Evolutionary conservation across 2,797 vertebrate species (phyloP).

Genomic region (Melanotaenia nigrans): DNA sequence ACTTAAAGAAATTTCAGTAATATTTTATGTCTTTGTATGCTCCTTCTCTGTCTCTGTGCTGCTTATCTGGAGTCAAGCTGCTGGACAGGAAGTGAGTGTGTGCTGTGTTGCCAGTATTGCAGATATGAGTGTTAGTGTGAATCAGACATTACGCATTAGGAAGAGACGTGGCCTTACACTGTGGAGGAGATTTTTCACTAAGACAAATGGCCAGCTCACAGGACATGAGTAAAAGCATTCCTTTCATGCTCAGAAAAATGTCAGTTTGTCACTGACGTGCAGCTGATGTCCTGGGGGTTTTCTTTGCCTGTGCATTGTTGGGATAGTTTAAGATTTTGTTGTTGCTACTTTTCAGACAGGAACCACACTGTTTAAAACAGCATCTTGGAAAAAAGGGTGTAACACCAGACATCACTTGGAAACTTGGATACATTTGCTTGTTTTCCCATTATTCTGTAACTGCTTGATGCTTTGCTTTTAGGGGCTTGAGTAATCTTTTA

Average conservation of each 20-base stretch:
- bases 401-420: slow-evolving; percentile 52
- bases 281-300: slow-evolving; percentile 34
- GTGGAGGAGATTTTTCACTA: slow-evolving; percentile 40
- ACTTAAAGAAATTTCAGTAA: slow-evolving; percentile 36
- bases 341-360: slow-evolving; percentile 26
- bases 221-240: slow-evolving; percentile 51
- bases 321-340: slow-evolving; percentile 44
- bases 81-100: slow-evolving; percentile 72
- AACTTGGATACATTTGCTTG: slow-evolving; percentile 54
- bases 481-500: slow-evolving; percentile 20
- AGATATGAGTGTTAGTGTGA: slow-evolving; percentile 70
- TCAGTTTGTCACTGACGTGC: slow-evolving; percentile 32
- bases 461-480: slow-evolving; percentile 50
- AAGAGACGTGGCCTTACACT: slow-evolving; percentile 27
- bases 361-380: slow-evolving; percentile 13
- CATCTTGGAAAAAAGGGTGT: slow-evolving; percentile 14
- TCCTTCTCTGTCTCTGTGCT: slow-evolving; percentile 46
- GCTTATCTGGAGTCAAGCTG: slow-evolving; percentile 48
- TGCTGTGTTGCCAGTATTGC: slow-evolving; percentile 41
- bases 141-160: slow-evolving; percentile 58
- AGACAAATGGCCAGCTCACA: slow-evolving; percentile 43
- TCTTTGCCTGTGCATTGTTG: slow-evolving; percentile 33
- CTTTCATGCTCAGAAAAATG: slow-evolving; percentile 33
- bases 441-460: slow-evolving; percentile 51
- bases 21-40: background rate